phyloP scores from a whole-genome alignment of 2,113 vertebrate genomes.

The Dicrurus megarhynchus region DNA sequence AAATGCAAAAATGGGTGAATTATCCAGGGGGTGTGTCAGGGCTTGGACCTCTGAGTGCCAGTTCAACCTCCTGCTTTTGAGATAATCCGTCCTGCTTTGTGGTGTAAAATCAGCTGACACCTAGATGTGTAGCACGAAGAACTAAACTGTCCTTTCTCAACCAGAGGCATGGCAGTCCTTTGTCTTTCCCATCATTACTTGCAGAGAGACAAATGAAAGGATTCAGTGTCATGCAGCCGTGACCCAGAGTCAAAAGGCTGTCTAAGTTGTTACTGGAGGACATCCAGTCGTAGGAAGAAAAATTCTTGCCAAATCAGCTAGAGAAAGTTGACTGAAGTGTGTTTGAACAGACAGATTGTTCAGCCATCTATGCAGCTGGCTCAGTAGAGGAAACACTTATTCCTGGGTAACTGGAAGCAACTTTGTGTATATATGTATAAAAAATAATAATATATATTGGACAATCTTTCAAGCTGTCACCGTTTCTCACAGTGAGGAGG shows the following conservation, averaged over 20 bases:
- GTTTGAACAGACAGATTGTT: constrained; percentile 54
- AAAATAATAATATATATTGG: not conserved
- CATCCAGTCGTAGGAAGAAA: constrained; percentile 35
- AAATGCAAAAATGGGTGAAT: not conserved
- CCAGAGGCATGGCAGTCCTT: not conserved
- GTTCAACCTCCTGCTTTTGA: not conserved
- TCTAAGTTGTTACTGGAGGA: constrained; percentile 46
- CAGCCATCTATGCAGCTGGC: constrained; percentile 37
- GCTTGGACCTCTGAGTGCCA: not conserved
- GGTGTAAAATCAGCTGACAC: not conserved
- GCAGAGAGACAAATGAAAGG: constrained; percentile 16
- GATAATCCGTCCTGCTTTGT: not conserved
- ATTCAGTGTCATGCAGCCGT: not conserved
- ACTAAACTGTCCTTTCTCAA: not conserved
- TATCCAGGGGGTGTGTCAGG: not conserved
- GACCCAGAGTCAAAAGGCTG: constrained; percentile 34
- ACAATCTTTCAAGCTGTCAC: not conserved
- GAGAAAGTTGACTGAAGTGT: constrained; percentile 10
- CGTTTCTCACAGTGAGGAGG: not conserved
- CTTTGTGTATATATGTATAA: not conserved
- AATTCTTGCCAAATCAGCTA: constrained; percentile 44
- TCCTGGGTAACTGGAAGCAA: constrained; percentile 41
- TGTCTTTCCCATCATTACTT: not conserved
- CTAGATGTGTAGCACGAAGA: not conserved
- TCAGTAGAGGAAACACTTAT: constrained; percentile 22